Base-by-base conservation (phyloP, 2,888 invertebrate species). In the Epirrhoe tristata region DNA sequence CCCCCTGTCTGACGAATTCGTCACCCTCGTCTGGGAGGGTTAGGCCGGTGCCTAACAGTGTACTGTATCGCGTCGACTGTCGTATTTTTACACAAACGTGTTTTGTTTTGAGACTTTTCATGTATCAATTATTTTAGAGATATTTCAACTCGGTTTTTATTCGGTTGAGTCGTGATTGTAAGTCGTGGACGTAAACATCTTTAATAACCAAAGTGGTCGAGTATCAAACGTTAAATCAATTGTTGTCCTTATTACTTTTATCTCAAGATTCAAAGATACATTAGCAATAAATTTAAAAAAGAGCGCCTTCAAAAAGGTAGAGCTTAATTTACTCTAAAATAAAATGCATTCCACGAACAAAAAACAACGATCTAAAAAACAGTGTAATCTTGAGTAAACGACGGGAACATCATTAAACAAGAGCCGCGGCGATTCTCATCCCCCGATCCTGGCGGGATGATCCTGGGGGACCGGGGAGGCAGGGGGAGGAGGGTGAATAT, bases 381-480 rank as follows among this genome's bases (percentile, higher is more conserved):
- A 84, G 80, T 78, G 77, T 84, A 85, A 87, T 86, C 84, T 87
- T 81, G 83, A 86, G 83, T 86, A 85, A 89, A 86, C 86, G 85
- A 84, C 84, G 84, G 91, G 85, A 86, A 87, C 88, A 86, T 91
- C 90, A 90, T 91, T 91, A 90, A 89, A 86, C 85, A 83, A 82
- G 85, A 81, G 79, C 82, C 74, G 80, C 79, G 82, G 79, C 81
- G 79, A 83, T 84, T 81, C 81, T 80, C 80, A 81, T 79, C 81
- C 82, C 70, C 81, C 81, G 76, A 75, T 86, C 85, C 86, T 86
- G 84, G 82, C 67, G 82, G 85, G 85, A 79, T 81, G 79, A 81
- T 85, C 87, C 86, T 81, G 81, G 74, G 77, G 83, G 82, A 76
- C 59, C 72, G 75, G 73, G 76, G 5, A 68, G 61, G 62, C 24